Base-by-base conservation (phyloP, 2,888 invertebrate species). In the Galerucella nymphaeae region DNA sequence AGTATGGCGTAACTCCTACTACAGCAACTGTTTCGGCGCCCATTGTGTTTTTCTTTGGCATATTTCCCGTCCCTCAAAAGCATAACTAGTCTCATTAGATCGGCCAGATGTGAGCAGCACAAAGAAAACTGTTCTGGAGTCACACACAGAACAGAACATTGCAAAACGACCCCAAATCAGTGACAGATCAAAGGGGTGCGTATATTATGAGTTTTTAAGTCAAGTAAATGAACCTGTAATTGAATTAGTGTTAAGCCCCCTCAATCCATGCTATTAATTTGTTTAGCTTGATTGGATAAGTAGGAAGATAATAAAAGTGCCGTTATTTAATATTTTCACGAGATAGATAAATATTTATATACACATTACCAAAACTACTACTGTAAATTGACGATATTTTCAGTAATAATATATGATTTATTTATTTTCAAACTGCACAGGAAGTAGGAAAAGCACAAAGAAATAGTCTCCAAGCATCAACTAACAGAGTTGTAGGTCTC, bases 81-180 rank as follows among this genome's bases (percentile, higher is more conserved):
- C 72, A 70, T 76, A 76, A 76, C 76, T 76, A 74, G 76, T 53
- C 75, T 76, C 76, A 76, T 76, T 76, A 76, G 64, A 59, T 62
- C 75, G 73, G 64, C 73, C 76, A 76, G 76, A 76, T 76, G 76
- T 72, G 75, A 74, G 65, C 72, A 70, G 48, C 66, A 76, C 73
- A 76, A 75, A 74, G 75, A 73, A 73, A 71, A 72, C 70, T 58
- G 66, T 69, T 62, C 70, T 41, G 59, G 67, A 62, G 70, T 70
- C 70, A 57, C 70, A 70, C 67, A 67, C 62, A 62, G 20, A 41
- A 62, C n/a, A 42, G 61, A 62, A 42, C 41, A 62, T 38, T 42
- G 42, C 61, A 62, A 62, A 62, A 42, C 61, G 61, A 62, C 61
- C 61, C 61, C 42, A 41, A 62, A n/a, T 13, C 61, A 62, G 61